Conservation (phyloP, 2,888 invertebrate genomes). For the Resseliella maxima region DNA sequence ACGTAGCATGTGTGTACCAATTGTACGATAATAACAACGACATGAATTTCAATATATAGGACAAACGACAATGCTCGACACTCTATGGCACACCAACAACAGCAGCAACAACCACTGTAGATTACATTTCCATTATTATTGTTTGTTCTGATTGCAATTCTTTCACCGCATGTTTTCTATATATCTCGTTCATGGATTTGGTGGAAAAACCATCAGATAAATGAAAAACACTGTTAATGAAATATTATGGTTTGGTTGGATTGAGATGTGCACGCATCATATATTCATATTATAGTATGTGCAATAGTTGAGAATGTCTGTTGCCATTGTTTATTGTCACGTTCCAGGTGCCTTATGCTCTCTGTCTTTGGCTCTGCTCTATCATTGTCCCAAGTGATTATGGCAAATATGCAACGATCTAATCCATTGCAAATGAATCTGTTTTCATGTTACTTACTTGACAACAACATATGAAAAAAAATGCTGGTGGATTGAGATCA, state of each 20-base stretch:
- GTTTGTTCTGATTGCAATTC: slow-evolving; percentile 33
- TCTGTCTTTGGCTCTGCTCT: background rate
- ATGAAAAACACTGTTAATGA: background rate
- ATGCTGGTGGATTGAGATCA: slow-evolving; percentile 38
- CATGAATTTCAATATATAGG: slow-evolving; percentile 38
- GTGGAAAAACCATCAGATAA: background rate
- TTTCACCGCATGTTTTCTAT: background rate
- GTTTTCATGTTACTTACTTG: background rate
- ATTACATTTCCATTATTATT: slow-evolving; percentile 29
- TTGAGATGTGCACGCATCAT: slow-evolving; percentile 22
- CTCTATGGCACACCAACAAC: background rate
- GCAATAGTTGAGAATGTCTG: background rate
- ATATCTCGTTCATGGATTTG: background rate
- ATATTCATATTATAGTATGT: background rate
- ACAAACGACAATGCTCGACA: slow-evolving; percentile 31
- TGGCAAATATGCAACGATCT: background rate
- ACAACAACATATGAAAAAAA: too few relatives aligned
- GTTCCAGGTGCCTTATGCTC: slow-evolving; percentile 14
- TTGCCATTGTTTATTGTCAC: slow-evolving; percentile 42
- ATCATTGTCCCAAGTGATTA: slow-evolving; percentile 5
- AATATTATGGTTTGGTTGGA: background rate
- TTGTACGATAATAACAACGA: background rate
- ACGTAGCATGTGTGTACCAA: background rate
- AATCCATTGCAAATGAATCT: slow-evolving; percentile 5
- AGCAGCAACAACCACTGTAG: slow-evolving; percentile 25